Conservation (phyloP, 1,140 invertebrate species). For the Lordiphosa stackelbergi region DNA sequence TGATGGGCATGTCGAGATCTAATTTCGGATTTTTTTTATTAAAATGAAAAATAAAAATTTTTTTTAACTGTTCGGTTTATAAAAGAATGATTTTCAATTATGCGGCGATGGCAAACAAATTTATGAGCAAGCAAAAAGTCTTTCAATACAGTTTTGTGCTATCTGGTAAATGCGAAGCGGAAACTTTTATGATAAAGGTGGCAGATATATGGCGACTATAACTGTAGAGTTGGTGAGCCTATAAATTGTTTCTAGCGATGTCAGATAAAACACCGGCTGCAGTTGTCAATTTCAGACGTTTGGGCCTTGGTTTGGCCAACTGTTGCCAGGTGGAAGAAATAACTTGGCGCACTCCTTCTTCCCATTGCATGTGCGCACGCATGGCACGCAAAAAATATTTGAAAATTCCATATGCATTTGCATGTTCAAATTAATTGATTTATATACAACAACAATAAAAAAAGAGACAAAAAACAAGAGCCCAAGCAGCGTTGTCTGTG, state of each 20-base stretch:
- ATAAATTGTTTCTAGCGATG: conserved; percentile 33
- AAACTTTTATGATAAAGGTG: conserved; percentile 55
- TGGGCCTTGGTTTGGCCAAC: conserved; percentile 5
- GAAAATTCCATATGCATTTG: conserved; percentile 40
- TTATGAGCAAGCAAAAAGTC: conserved; percentile 44
- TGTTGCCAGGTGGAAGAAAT: conserved; percentile 49
- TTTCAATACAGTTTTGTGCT: conserved; percentile 25
- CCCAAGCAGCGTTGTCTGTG: neutral
- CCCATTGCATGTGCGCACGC: conserved; percentile 10
- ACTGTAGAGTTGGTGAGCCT: conserved; percentile 22
- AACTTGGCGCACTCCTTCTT: conserved; percentile 11
- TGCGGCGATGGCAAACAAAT: conserved; percentile 32
- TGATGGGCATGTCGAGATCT: too few species aligned
- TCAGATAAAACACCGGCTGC: conserved; percentile 20
- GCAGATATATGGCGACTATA: conserved; percentile 24
- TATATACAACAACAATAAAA: conserved; percentile 34
- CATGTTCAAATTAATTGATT: conserved; percentile 70
- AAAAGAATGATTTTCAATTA: conserved; percentile 59
- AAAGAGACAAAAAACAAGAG: conserved; percentile 14
- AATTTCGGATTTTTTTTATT: too few species aligned
- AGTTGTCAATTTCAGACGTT: conserved; percentile 25
- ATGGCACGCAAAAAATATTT: conserved; percentile 18
- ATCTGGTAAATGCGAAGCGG: conserved; percentile 45
- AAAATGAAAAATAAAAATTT: too few species aligned
- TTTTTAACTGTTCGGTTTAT: too few species aligned